Conservation (phyloP, 2,113 vertebrate genomes). For the Colinus virginianus region DNA sequence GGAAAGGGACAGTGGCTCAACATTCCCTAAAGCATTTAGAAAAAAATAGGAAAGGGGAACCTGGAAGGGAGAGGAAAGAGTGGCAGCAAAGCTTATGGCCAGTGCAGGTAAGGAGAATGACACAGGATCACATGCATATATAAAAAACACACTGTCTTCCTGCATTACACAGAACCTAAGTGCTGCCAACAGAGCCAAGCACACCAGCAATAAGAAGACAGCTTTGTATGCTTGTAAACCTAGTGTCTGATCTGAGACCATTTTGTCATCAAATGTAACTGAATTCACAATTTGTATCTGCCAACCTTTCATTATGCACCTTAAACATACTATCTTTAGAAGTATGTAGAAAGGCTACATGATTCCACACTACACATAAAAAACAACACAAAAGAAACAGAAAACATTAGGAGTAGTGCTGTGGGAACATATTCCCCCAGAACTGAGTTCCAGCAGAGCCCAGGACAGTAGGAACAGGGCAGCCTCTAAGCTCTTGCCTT, state of each 20-base stretch:
- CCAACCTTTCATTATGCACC: not conserved
- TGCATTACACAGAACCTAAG: not conserved
- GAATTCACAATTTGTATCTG: not conserved
- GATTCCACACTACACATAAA: not conserved
- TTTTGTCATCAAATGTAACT: not conserved
- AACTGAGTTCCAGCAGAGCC: not conserved
- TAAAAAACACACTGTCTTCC: not conserved
- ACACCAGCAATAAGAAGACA: not conserved
- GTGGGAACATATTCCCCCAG: not conserved
- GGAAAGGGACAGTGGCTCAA: not conserved
- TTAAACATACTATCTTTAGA: not conserved
- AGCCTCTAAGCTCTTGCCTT: not conserved
- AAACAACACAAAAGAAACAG: not conserved
- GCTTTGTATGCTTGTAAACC: not conserved
- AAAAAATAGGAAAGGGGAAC: not conserved
- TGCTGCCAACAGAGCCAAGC: not conserved
- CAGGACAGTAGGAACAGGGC: fast-evolving
- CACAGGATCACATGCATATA: not conserved
- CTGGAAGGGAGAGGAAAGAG: not conserved
- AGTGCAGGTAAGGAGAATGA: not conserved
- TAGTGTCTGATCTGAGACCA: not conserved
- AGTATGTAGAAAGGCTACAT: not conserved
- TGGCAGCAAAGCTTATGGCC: not conserved
- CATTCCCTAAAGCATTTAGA: too few species aligned
- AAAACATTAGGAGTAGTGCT: not conserved